phyloP scores from a whole-genome alignment of 2,113 vertebrate species.

The Percina caprodes region DNA sequence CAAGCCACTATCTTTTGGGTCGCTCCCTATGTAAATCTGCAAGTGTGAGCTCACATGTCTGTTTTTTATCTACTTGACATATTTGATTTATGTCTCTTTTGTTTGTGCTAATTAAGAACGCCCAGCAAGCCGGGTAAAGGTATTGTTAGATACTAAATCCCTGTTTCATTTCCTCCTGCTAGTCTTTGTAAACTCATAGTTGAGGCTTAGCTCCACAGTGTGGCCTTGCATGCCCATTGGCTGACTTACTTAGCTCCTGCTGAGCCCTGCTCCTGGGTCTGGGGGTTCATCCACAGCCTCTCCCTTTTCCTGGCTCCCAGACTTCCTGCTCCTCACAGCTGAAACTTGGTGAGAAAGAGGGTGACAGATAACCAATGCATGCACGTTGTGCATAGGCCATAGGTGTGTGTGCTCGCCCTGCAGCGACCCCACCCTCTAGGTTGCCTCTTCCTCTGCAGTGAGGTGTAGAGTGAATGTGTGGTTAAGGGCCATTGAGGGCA shows the following conservation, averaged over 20 bases:
- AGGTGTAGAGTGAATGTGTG: constrained; percentile 35
- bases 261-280: constrained; percentile 41
- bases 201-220: background rate
- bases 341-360: constrained; percentile 23
- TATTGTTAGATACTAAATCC: constrained; percentile 20
- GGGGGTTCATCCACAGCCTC: constrained; percentile 59
- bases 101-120: constrained; percentile 22
- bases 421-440: too few species aligned
- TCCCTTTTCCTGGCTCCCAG: constrained; percentile 77
- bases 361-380: background rate
- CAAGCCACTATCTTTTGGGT: constrained; percentile 40
- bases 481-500: constrained; percentile 29
- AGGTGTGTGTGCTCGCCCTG: constrained; percentile 14
- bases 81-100: constrained; percentile 26
- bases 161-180: constrained; percentile 32
- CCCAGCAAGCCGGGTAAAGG: background rate
- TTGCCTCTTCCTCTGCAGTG: constrained; percentile 37
- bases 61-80: constrained; percentile 29
- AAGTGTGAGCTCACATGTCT: constrained; percentile 35
- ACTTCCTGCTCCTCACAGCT: constrained; percentile 66
- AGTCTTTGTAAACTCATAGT: background rate
- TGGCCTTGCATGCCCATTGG: constrained; percentile 34
- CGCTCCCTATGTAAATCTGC: constrained; percentile 29
- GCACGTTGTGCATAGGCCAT: constrained; percentile 10
- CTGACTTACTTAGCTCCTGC: constrained; percentile 41